These are phyloP conservation scores for Euschistus heros DNA, from an alignment of 1,140 invertebrate genomes.

Conservation along the genomic window DNA sequence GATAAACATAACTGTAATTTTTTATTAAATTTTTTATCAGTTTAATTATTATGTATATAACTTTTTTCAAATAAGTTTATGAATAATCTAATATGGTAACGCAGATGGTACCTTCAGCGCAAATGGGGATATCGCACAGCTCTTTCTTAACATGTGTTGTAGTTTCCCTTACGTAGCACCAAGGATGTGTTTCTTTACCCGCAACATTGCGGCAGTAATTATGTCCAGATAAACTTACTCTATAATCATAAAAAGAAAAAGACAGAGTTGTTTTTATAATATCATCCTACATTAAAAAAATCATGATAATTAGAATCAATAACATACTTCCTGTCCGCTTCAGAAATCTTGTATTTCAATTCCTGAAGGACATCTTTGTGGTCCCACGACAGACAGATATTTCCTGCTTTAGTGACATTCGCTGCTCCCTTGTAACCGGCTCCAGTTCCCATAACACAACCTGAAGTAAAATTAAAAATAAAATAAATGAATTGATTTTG, in stretches of 20 bases:
- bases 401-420: conserved; percentile 39
- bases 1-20: too few species aligned
- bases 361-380: conserved; percentile 35
- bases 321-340: conserved; percentile 14
- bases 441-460: conserved; percentile 42
- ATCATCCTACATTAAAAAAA: not conserved
- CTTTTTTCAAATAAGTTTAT: too few species aligned
- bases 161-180: conserved; percentile 40
- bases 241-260: conserved; percentile 7
- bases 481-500: too few species aligned
- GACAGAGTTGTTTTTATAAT: not conserved
- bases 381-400: conserved; percentile 41
- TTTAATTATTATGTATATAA: too few species aligned
- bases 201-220: conserved; percentile 47
- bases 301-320: not conserved
- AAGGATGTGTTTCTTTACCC: conserved; percentile 41
- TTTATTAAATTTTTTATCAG: too few species aligned
- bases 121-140: conserved; percentile 45
- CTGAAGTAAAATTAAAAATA: conserved; percentile 31
- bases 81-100: not conserved
- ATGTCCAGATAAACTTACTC: conserved; percentile 36
- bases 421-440: conserved; percentile 41
- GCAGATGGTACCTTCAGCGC: conserved; percentile 29
- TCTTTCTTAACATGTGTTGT: conserved; percentile 35
- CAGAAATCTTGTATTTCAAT: conserved; percentile 34